Evolutionary conservation across 2,113 vertebrate genomes (phyloP).

Genomic region (Verasper variegatus): DNA sequence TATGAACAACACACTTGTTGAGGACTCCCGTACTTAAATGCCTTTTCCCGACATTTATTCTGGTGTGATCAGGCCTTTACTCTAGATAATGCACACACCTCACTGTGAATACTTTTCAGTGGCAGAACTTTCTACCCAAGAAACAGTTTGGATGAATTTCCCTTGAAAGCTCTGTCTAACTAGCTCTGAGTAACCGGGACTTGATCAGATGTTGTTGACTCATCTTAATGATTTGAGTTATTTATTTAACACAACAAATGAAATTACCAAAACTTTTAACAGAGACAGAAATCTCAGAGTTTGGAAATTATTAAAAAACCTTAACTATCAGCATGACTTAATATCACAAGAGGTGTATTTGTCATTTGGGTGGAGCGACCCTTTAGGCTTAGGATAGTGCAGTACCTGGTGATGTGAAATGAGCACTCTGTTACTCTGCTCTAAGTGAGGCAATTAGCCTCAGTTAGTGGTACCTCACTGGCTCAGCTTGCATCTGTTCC

Average conservation of each 20-base stretch:
- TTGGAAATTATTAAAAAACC: background rate
- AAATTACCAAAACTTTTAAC: background rate
- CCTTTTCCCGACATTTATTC: no score
- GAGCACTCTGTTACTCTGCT: background rate
- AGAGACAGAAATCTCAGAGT: background rate
- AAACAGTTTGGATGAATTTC: no score
- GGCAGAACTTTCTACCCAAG: no score
- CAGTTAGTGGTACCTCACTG: constrained; percentile 27
- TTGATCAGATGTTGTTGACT: background rate
- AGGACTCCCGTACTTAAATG: no score
- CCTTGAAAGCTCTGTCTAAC: no score
- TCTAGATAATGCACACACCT: no score
- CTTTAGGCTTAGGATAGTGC: background rate
- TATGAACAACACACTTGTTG: no score
- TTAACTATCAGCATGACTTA: background rate
- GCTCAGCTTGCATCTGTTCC: constrained; percentile 16
- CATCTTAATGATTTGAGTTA: background rate
- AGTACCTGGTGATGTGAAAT: background rate
- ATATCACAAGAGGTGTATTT: background rate
- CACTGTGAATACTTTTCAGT: no score
- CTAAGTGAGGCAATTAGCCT: background rate
- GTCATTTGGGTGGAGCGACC: background rate
- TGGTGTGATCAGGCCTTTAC: no score
- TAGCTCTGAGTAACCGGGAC: background rate
- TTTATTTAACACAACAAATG: background rate